Evolutionary conservation across 2,888 invertebrate genomes (phyloP).

Genomic region (Sarcophaga caerulescens): DNA sequence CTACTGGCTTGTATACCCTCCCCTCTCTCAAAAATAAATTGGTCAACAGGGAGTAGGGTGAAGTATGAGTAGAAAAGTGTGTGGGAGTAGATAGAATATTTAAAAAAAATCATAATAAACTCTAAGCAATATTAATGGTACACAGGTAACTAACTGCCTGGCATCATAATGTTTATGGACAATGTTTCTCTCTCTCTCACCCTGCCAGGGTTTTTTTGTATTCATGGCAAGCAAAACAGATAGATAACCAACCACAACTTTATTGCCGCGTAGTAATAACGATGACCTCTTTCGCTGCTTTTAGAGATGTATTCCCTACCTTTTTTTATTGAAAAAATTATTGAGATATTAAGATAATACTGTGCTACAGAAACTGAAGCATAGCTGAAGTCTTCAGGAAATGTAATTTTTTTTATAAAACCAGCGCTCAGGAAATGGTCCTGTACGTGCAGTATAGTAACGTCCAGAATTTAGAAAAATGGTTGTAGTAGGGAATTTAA

Average conservation of each 20-base stretch:
- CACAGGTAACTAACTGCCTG: slow-evolving; percentile 45
- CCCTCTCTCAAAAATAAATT: too few relatives aligned
- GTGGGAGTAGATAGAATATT: background rate
- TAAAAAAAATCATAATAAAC: slow-evolving; percentile 38
- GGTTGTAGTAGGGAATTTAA: too few relatives aligned
- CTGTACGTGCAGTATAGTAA: too few relatives aligned
- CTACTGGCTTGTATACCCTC: background rate
- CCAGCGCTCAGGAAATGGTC: too few relatives aligned
- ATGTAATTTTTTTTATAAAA: too few relatives aligned
- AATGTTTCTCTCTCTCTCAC: slow-evolving; percentile 4
- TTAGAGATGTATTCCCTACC: background rate
- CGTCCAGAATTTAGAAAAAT: too few relatives aligned
- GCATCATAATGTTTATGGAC: slow-evolving; percentile 44
- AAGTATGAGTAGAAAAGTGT: too few relatives aligned
- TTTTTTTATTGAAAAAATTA: too few relatives aligned
- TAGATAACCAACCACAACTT: slow-evolving; percentile 1
- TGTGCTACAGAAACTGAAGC: too few relatives aligned
- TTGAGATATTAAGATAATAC: too few relatives aligned
- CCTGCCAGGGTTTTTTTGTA: background rate
- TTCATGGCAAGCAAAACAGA: background rate
- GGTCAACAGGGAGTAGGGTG: too few relatives aligned
- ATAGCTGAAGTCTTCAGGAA: too few relatives aligned
- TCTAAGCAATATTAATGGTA: slow-evolving; percentile 53
- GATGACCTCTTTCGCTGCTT: background rate
- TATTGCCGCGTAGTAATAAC: background rate